Evolutionary conservation across 2,888 invertebrate genomes (phyloP).

Genomic region (Carterocephalus palaemon): DNA sequence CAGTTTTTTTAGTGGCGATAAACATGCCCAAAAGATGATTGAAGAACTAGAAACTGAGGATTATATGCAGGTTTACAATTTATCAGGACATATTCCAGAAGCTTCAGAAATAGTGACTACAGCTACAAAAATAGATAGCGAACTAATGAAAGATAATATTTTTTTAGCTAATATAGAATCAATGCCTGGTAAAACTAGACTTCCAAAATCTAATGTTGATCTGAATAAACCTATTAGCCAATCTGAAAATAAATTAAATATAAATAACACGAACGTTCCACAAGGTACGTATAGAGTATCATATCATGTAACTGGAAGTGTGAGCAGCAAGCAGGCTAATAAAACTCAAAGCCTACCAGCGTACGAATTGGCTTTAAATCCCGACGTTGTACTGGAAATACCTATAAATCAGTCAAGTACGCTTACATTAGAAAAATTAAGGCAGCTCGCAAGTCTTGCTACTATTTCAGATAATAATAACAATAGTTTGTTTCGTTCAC

Average conservation of each 20-base stretch:
- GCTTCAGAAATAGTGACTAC: conserved; percentile 43
- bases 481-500: conserved; percentile 67
- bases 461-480: conserved; percentile 76
- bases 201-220: conserved; percentile 62
- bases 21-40: conserved; percentile 47
- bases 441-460: conserved; percentile 77
- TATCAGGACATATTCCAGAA: conserved; percentile 40
- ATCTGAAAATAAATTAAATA: conserved; percentile 30
- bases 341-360: conserved; percentile 66
- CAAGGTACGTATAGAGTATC: conserved; percentile 70
- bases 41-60: conserved; percentile 54
- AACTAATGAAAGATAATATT: conserved; percentile 35
- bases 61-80: conserved; percentile 39
- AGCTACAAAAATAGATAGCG: conserved; percentile 35
- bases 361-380: conserved; percentile 66
- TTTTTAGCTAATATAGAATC: conserved; percentile 40
- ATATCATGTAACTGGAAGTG: conserved; percentile 72
- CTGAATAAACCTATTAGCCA: conserved; percentile 39
- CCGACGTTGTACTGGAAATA: conserved; percentile 69
- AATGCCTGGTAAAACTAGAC: conserved; percentile 49
- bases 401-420: conserved; percentile 62
- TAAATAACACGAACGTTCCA: conserved; percentile 48
- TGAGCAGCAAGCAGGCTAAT: conserved; percentile 71
- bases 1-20: conserved; percentile 53
- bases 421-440: conserved; percentile 69